Base-by-base conservation (phyloP, 2,113 vertebrate genomes). In the Columbina picui region DNA sequence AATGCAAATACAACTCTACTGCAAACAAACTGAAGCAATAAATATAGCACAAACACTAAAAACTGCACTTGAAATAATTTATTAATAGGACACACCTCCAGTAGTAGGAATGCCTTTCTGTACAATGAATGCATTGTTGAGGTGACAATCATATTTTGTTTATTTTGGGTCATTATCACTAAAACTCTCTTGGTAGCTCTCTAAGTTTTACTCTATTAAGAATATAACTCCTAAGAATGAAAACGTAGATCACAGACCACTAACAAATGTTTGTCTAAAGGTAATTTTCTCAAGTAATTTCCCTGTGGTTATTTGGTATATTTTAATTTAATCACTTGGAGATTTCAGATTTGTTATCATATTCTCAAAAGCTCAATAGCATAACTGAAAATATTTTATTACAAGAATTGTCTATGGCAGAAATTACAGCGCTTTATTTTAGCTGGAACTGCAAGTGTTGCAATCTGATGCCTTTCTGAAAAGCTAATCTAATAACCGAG, bases 391-490 rank as follows among this genome's bases (percentile, higher is more conserved):
- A 81, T 80, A 86, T 75, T 78, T 94, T 80, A 86, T 71, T 95
- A 47, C 39, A 60, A 75, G 9, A 84, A 75, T 84, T 41, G 21
- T 63, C 85, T 67, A 12, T 22, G 43, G 53, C 39, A 90, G 68
- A 78, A 93, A 96, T 81, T 84, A 89, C 30, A 86, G n/a, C 27
- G 53, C 15, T 94, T 89, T 74, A 70, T 84, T 90, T 88, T 64
- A 85, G 43, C 52, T 88, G 87, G 60, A 94, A 49, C 63, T 84
- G 60, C 47, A 80, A 80, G 52, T n/a, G 34, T 30, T 95, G 32
- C 84, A 84, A 77, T 86, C 90, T 17, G 47, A 55, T 73, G 59
- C 27, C 34, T 63, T 75, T 49, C 50, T 6, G 8, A 86, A 83
- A 88, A 90, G 1, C 34, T 75, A 39, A 71, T 71, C 30, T 59